Evolutionary conservation across 2,888 invertebrate species (phyloP).

Genomic region (Agrochola lychnidis): DNA sequence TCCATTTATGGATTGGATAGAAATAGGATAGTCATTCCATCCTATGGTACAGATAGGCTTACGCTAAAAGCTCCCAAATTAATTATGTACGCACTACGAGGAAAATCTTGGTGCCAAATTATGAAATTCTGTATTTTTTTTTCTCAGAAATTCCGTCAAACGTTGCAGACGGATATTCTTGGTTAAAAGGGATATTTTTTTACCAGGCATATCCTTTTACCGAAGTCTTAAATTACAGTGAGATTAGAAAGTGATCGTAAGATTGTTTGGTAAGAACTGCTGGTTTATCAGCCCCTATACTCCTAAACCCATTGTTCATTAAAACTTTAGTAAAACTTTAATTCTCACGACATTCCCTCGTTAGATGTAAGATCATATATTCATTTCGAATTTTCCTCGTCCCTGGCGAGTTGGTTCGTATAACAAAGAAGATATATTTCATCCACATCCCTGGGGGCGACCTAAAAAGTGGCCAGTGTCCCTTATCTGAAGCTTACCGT

Average conservation of each 20-base stretch:
- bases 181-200: not conserved
- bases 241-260: too few species aligned
- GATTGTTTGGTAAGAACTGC: not conserved
- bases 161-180: not conserved
- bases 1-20: too few species aligned
- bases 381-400: constrained; percentile 24
- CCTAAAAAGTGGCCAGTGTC: constrained; percentile 44
- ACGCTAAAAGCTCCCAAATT: too few species aligned
- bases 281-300: not conserved
- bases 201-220: not conserved
- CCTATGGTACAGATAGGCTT: too few species aligned
- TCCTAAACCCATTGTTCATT: not conserved
- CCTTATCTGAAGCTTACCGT: constrained; percentile 34
- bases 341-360: constrained; percentile 21
- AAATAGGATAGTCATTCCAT: too few species aligned
- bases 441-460: constrained; percentile 26
- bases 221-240: not conserved
- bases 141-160: not conserved
- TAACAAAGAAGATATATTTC: constrained; percentile 49
- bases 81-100: too few species aligned
- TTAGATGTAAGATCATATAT: constrained; percentile 24
- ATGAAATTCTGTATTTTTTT: not conserved
- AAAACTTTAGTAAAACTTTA: constrained; percentile 27
- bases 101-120: not conserved
- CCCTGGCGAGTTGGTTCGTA: constrained; percentile 31